Evolutionary conservation across 1,140 invertebrate genomes (phyloP).

Genomic region (Drusus annulatus): DNA sequence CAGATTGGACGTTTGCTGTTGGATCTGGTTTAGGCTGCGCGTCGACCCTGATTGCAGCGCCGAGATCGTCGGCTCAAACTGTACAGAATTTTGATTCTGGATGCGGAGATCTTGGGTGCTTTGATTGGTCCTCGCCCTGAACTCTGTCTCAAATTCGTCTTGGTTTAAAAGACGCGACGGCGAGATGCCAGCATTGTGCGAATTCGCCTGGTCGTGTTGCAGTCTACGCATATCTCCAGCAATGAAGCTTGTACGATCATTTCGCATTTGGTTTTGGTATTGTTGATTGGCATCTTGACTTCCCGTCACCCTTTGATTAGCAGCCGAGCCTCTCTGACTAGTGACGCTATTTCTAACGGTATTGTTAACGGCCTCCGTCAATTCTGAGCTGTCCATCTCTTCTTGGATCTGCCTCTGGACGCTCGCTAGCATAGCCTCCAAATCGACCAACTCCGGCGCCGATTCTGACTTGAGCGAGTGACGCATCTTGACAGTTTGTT

Average conservation of each 20-base stretch:
- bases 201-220: not conserved
- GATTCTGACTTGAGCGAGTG: slow-evolving; percentile 60
- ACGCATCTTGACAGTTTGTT: slow-evolving; percentile 40
- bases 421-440: slow-evolving; percentile 69
- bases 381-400: slow-evolving; percentile 67
- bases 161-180: not conserved
- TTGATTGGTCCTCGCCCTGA: not conserved
- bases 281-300: not conserved
- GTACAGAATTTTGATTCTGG: too few species aligned
- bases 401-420: slow-evolving; percentile 68
- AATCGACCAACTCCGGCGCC: slow-evolving; percentile 67
- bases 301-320: too few species aligned
- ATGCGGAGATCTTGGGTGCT: not conserved
- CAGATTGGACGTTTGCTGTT: not conserved
- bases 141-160: slow-evolving; percentile 18
- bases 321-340: too few species aligned
- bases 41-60: not conserved
- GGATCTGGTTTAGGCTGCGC: slow-evolving; percentile 25
- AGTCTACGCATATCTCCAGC: not conserved
- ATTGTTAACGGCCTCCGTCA: not conserved
- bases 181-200: not conserved
- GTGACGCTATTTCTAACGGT: too few species aligned
- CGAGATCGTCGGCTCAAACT: not conserved
- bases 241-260: not conserved
- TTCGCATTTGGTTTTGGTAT: not conserved